Conservation (phyloP, 2,797 vertebrate species). For the Siniperca scherzeri region DNA sequence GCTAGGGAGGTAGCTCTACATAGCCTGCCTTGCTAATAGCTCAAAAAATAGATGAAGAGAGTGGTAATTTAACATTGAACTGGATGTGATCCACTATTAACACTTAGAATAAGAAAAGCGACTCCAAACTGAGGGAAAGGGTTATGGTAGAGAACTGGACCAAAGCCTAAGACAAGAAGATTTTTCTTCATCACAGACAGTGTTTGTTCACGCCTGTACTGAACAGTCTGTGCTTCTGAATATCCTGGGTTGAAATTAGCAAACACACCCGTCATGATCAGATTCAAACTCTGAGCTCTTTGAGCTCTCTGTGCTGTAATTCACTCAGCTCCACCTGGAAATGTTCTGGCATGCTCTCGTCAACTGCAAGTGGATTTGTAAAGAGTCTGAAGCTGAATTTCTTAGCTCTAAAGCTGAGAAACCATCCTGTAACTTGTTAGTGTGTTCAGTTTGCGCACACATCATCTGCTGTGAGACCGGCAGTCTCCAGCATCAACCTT, state of each 20-base stretch:
- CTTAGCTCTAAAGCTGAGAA: neutral
- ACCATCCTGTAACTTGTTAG: neutral
- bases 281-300: neutral
- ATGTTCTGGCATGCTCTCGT: neutral
- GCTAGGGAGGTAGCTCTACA: too few relatives aligned
- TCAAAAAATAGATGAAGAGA: neutral
- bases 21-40: neutral
- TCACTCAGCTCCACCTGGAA: slow-evolving; percentile 17
- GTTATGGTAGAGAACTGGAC: neutral
- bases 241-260: slow-evolving; percentile 9
- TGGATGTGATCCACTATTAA: neutral
- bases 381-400: slow-evolving; percentile 15
- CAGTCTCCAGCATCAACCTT: slow-evolving; percentile 31
- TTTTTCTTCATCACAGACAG: slow-evolving; percentile 19
- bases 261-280: slow-evolving; percentile 6
- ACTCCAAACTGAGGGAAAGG: neutral
- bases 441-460: neutral
- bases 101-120: neutral
- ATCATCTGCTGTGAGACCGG: neutral
- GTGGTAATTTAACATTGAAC: neutral
- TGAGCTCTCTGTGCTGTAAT: neutral
- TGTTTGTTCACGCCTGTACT: slow-evolving; percentile 19
- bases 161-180: neutral
- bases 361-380: slow-evolving; percentile 9
- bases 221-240: slow-evolving; percentile 10